Evolutionary conservation across 2,797 vertebrate genomes (phyloP).

Genomic region (Orestias chungarensis): DNA sequence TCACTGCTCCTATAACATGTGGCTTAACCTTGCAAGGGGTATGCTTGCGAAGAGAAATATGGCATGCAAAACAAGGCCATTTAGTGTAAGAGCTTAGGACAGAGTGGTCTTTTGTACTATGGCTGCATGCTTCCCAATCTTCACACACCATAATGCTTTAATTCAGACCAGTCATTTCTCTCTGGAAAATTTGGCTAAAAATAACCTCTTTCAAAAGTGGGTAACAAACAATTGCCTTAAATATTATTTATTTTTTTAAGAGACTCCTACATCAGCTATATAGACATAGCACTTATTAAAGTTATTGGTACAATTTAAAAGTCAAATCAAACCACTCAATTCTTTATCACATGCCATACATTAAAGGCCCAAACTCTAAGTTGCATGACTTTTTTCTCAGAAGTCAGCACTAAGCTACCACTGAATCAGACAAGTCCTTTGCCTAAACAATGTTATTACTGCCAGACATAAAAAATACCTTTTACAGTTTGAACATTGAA

Average conservation of each 20-base stretch:
- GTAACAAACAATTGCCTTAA: slow-evolving; percentile 25
- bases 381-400: slow-evolving; percentile 36
- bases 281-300: slow-evolving; percentile 7
- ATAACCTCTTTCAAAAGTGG: slow-evolving; percentile 33
- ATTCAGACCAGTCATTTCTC: slow-evolving; percentile 48
- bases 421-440: slow-evolving; percentile 15
- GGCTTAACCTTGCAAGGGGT: slow-evolving; percentile 71
- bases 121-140: slow-evolving; percentile 41
- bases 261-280: not conserved
- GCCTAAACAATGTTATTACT: slow-evolving; percentile 30
- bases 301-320: not conserved
- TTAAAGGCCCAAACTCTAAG: slow-evolving; percentile 28
- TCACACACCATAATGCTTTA: slow-evolving; percentile 46
- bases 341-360: not conserved
- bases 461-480: slow-evolving; percentile 57
- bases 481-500: slow-evolving; percentile 59
- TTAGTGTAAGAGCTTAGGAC: slow-evolving; percentile 65
- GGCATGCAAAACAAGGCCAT: slow-evolving; percentile 68
- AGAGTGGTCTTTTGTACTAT: slow-evolving; percentile 70
- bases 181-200: slow-evolving; percentile 46
- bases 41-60: slow-evolving; percentile 66
- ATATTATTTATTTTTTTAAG: slow-evolving; percentile 21
- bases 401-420: slow-evolving; percentile 38
- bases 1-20: slow-evolving; percentile 71
- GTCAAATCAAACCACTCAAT: slow-evolving; percentile 1